Percentiles rank a stretch among this genome's conserved stretches.
Evolutionary conservation across 53 echinoderm and acorn worm genomes (phyloP).

Genomic region (Echinarachnius parma): DNA sequence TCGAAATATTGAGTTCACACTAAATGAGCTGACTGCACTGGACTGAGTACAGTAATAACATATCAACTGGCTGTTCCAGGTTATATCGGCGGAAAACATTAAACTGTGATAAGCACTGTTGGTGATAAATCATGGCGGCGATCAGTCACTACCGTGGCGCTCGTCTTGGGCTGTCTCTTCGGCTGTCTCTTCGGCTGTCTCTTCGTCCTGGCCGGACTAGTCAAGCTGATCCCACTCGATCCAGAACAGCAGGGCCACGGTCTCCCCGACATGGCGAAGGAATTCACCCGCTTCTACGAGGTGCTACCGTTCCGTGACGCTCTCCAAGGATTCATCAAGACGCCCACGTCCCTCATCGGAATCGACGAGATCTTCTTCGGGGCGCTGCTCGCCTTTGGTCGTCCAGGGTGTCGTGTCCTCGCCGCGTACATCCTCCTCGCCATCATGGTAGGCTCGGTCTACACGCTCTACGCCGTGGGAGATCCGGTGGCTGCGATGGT

Average conservation of each 20-base stretch:
- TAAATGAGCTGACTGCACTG: no score
- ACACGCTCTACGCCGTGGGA: slow-evolving; percentile 53
- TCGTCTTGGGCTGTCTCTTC: no score
- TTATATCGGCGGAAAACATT: no score
- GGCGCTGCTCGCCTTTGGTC: slow-evolving; percentile 59
- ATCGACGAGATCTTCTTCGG: slow-evolving; percentile 52
- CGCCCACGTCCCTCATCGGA: slow-evolving; percentile 47
- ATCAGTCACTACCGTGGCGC: slow-evolving; percentile 44
- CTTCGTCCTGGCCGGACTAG: slow-evolving; percentile 50
- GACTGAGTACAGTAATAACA: no score
- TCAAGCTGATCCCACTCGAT: slow-evolving; percentile 66
- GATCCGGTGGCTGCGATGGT: slow-evolving; percentile 13
- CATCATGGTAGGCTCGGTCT: slow-evolving; percentile 58
- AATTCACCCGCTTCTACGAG: slow-evolving; percentile 44
- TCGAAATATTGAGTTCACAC: no score
- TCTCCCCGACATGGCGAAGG: slow-evolving; percentile 8
- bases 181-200: slow-evolving; percentile 60
- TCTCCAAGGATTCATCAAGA: slow-evolving; percentile 33
- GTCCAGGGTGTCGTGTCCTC: slow-evolving; percentile 29
- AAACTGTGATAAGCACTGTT: no score
- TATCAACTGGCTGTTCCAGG: no score
- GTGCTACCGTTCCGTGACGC: slow-evolving; percentile 60
- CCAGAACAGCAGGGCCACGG: slow-evolving; percentile 41
- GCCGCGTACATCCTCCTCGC: slow-evolving; percentile 41
- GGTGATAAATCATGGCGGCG: no score